Evolutionary conservation across 2,113 vertebrate genomes (phyloP), one percentile per base, ranked within the genome.

Genomic region (Gnathonemus echidnorhynchus): DNA sequence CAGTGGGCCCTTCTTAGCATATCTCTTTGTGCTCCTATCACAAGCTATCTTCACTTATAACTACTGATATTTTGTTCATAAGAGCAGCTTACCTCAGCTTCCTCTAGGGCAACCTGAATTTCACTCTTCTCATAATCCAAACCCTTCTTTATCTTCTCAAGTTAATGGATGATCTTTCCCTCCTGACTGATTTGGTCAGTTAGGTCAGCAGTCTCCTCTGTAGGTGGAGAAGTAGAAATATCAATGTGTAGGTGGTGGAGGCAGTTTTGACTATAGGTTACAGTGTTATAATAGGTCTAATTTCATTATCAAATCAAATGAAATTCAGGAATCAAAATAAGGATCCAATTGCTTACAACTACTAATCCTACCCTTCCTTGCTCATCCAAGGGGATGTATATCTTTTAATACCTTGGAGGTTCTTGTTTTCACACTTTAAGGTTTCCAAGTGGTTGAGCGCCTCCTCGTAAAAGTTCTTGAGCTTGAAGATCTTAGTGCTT

Each of bases 91-190:
- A 99, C 98, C 96, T 99, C 98, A 1, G 97, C 98, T 93, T 99
- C 98, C 91, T 98, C 98, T 90, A 99, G 94, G 0, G 97, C 97
- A 0, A 97, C 97, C 90, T 99, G 98, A 89, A 98, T 97, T 88
- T 99, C 98, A 0, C 90, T 96, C 94, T 98, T 99, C 95, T 99
- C 98, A 0, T 94, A 90, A 90, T 99, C 98, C 92, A 99, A 94
- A 0, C 93, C 66, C 92, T 50, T 50, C 49, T 50, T 99, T 77
- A 97, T 93, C 93, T 99, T 99, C 94, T 99, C 98, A 92, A 99
- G 95, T 90, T 99, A 98, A 11, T 98, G 97, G 86, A 99, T 97
- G 88, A 95, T 98, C 95, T 98, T 99, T 4, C 95, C 94, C 0
- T 96, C 96, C 94, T 98, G 94, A 90, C 97, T 95, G 92, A 98